phyloP scores from a whole-genome alignment of 2,113 vertebrate species.

The Castor canadensis region DNA sequence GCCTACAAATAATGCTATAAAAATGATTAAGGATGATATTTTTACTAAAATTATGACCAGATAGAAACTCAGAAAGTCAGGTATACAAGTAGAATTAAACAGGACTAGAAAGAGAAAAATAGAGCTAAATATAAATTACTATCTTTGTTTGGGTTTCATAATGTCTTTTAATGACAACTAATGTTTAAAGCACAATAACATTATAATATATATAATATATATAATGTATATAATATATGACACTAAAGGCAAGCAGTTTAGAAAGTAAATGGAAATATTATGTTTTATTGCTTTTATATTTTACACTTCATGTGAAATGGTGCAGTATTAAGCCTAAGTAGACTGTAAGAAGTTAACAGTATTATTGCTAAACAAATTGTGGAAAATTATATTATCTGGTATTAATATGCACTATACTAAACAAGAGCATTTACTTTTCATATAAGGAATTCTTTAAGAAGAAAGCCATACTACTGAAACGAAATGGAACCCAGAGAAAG shows the following conservation, averaged over 20 bases:
- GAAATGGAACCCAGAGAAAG: background rate
- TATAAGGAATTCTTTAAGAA: background rate
- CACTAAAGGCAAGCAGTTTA: background rate
- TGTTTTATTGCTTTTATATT: background rate
- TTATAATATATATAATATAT: background rate
- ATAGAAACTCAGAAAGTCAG: background rate
- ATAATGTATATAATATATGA: too few relatives aligned
- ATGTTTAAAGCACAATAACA: background rate
- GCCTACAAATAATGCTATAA: background rate
- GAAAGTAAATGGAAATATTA: background rate
- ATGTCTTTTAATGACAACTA: background rate
- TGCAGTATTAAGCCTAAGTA: background rate
- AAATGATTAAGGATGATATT: background rate
- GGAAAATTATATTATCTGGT: background rate
- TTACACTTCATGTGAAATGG: background rate
- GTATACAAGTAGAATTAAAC: background rate
- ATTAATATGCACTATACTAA: background rate
- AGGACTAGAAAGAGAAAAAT: background rate
- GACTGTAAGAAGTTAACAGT: background rate
- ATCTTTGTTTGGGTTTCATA: background rate
- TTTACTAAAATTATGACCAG: background rate
- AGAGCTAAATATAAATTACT: background rate
- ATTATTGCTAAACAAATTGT: background rate
- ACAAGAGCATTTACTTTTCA: background rate
- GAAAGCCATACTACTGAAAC: background rate